These are phyloP conservation scores for Chloebia gouldiae DNA, from an alignment of 2,113 vertebrate species.

Conservation along the genomic window DNA sequence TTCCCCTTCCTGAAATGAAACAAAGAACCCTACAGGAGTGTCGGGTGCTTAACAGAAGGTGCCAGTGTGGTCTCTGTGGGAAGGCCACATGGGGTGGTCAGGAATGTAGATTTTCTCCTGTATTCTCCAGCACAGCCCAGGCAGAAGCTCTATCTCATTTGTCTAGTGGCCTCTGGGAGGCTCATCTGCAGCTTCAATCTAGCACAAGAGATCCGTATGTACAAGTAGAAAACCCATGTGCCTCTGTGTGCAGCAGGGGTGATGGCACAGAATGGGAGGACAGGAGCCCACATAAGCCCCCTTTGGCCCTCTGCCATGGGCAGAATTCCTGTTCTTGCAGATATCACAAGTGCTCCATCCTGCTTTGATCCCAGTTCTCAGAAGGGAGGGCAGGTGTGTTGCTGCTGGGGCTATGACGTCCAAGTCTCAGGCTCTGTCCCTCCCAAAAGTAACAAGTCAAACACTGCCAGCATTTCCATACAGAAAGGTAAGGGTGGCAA, in stretches of 20 bases:
- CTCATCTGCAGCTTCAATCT: background rate
- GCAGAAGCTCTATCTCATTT: background rate
- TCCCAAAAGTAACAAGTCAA: background rate
- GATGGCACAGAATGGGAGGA: background rate
- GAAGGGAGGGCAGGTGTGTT: background rate
- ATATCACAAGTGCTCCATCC: background rate
- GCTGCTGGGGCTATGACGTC: background rate
- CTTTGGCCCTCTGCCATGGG: background rate
- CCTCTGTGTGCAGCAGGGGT: background rate
- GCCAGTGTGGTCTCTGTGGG: background rate
- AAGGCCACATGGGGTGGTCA: background rate
- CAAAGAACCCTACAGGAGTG: background rate
- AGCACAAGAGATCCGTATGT: background rate
- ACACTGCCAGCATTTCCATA: background rate
- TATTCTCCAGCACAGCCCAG: background rate
- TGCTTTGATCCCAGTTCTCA: background rate
- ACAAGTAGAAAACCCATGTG: background rate
- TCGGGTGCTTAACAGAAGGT: background rate
- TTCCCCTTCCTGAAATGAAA: background rate
- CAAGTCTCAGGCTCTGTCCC: background rate
- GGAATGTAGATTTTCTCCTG: background rate
- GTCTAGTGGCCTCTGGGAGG: background rate
- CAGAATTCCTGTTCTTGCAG: background rate
- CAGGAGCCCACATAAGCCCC: background rate
- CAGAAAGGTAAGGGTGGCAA: background rate